These are phyloP conservation scores for Sander vitreus DNA, from an alignment of 2,113 vertebrate genomes.

Conservation along the genomic window DNA sequence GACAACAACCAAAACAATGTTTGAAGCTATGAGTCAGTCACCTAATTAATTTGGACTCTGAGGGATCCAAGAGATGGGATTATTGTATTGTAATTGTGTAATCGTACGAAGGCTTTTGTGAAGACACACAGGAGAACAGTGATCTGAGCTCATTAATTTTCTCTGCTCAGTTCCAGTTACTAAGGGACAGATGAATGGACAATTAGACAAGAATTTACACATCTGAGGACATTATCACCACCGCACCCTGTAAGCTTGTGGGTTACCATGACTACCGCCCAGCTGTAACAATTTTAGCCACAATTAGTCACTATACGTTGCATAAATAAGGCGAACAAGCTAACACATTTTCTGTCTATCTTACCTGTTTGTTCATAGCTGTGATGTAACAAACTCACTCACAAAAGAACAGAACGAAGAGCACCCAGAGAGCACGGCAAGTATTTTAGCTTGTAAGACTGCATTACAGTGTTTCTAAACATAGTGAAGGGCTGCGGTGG, in stretches of 20 bases:
- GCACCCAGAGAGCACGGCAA: neutral
- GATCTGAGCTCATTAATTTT: constrained; percentile 36
- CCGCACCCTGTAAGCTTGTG: neutral
- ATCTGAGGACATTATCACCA: constrained; percentile 2
- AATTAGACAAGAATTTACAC: constrained; percentile 42
- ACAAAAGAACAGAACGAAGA: neutral
- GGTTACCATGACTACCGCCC: constrained; percentile 26
- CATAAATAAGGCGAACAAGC: neutral
- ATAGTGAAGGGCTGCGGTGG: neutral
- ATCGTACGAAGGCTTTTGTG: constrained; percentile 41
- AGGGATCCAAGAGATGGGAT: constrained; percentile 18
- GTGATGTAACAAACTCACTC: neutral
- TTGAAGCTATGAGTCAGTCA: neutral
- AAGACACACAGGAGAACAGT: constrained; percentile 23
- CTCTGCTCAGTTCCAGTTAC: constrained; percentile 29
- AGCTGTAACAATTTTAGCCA: neutral
- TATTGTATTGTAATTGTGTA: constrained; percentile 9
- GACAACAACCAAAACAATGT: neutral
- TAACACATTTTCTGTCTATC: neutral
- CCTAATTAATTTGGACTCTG: constrained; percentile 35
- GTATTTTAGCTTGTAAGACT: constrained; percentile 51
- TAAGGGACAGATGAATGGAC: constrained; percentile 35
- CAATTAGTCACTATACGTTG: neutral
- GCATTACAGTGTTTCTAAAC: constrained; percentile 41
- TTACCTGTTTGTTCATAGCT: neutral